Evolutionary conservation across 2,797 vertebrate species (phyloP), one percentile per base, ranked within the genome.

Genomic region (Arrhamphus sclerolepis): DNA sequence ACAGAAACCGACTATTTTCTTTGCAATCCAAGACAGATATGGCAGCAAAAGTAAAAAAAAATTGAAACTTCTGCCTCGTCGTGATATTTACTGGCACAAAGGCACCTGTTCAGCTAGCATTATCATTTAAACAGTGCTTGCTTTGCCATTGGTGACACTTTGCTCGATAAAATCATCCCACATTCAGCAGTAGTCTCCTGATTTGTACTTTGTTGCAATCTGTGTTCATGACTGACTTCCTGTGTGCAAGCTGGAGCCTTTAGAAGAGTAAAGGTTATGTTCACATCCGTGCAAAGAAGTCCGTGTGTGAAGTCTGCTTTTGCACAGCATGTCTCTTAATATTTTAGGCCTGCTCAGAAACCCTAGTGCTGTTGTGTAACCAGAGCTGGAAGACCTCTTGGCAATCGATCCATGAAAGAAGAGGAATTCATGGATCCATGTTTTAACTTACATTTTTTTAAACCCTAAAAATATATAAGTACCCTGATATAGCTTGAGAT

Each of bases 301-400:
- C 26, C 9, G 72, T 69, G 71, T 85, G 72, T 78, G 83, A 84
- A 73, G 83, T 70, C 61, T 62, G 66, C 79, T 39, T 52, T 56
- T 47, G 58, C 78, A 62, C 81, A 76, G 78, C 75, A 55, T 18
- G 82, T 51, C 82, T 75, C 66, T 89, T 80, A 88, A 89, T 90
- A 89, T 89, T 91, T 91, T 64, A 89, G 71, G 70, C 63, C 61
- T 29, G 41, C 50, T 81, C 77, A 74, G 88, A 87, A 89, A 90
- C 85, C 75, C 76, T 68, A 89, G 87, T 79, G 81, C 73, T 85
- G 80, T 82, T 84, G 75, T 83, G 86, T 90, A 89, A 90, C 66
- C 9, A 60, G 73, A 90, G 75, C 75, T 50, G 39, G 5, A 42
- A 7, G 51, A 62, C 72, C 68, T 78, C 52, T 53, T 28, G 17